These are phyloP conservation scores for Nephila pilipes DNA, from an alignment of 1,140 invertebrate species.

Conservation along the genomic window DNA sequence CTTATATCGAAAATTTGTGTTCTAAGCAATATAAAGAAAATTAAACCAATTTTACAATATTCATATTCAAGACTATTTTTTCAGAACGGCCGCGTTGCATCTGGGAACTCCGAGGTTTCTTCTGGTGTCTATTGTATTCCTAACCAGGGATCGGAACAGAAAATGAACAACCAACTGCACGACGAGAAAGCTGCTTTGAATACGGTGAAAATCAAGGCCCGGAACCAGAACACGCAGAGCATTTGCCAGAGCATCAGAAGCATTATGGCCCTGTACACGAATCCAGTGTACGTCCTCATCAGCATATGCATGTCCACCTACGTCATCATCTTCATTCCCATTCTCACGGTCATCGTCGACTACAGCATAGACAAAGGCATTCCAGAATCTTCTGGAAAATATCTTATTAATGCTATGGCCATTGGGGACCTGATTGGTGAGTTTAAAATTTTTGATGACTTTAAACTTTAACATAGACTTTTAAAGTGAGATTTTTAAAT, in stretches of 20 bases:
- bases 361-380: conserved; percentile 61
- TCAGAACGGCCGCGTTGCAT: neutral
- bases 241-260: neutral
- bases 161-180: neutral
- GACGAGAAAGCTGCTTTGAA: neutral
- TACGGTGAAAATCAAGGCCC: neutral
- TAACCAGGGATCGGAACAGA: neutral
- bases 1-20: no score
- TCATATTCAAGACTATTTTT: neutral
- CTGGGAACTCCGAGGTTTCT: neutral
- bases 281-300: conserved; percentile 56
- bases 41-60: no score
- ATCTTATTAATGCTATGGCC: conserved; percentile 49
- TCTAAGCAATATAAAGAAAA: no score
- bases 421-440: conserved; percentile 52
- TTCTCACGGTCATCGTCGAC: conserved; percentile 50
- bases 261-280: conserved; percentile 4
- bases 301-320: conserved; percentile 47
- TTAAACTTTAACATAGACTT: neutral
- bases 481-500: no score
- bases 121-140: neutral
- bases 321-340: conserved; percentile 54
- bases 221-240: conserved; percentile 27
- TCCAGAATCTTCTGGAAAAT: conserved; percentile 32
- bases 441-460: neutral